These are phyloP conservation scores for Lophotis ruficrista DNA, from an alignment of 2,113 vertebrate genomes.

Conservation along the genomic window DNA sequence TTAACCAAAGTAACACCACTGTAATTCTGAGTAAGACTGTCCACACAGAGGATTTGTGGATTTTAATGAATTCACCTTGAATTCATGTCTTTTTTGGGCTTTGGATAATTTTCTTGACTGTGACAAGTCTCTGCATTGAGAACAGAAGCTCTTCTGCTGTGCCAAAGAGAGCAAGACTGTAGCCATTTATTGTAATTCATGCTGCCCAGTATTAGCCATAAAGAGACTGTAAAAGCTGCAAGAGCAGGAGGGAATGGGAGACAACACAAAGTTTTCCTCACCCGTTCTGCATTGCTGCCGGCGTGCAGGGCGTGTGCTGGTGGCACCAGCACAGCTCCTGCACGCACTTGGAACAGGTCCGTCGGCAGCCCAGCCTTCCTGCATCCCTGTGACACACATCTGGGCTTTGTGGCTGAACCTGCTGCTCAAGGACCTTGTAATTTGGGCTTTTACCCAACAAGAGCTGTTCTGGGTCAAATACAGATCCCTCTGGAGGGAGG, in stretches of 20 bases:
- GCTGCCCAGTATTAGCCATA: neutral
- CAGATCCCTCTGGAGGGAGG: neutral
- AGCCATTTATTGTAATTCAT: neutral
- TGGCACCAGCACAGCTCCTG: neutral
- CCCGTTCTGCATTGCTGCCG: neutral
- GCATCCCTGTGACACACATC: neutral
- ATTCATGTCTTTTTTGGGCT: neutral
- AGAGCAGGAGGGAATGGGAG: neutral
- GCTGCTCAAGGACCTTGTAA: neutral
- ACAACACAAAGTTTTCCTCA: rapidly evolving
- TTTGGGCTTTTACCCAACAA: neutral
- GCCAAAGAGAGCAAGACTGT: neutral
- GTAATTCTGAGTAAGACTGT: neutral
- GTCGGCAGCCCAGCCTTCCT: neutral
- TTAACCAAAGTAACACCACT: neutral
- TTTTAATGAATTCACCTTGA: conserved; percentile 28
- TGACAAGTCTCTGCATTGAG: neutral
- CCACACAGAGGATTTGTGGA: neutral
- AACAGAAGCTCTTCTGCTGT: neutral
- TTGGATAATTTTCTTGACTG: neutral
- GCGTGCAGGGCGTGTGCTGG: neutral
- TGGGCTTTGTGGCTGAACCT: neutral
- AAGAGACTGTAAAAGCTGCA: neutral
- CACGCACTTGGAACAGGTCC: rapidly evolving
- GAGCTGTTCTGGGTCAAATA: neutral